phyloP scores from a whole-genome alignment of 2,113 vertebrate genomes.

The Centropus bengalensis region DNA sequence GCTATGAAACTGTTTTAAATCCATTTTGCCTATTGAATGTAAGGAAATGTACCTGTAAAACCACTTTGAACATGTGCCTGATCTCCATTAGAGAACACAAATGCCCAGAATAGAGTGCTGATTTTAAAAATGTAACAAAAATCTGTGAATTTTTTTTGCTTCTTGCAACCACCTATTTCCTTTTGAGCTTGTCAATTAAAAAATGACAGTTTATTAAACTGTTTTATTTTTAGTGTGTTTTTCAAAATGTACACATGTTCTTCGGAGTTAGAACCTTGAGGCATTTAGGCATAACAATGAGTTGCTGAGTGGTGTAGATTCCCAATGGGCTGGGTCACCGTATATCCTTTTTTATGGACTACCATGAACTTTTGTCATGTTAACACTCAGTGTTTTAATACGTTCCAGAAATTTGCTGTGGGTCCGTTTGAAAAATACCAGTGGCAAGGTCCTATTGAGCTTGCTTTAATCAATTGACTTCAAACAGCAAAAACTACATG shows the following conservation, averaged over 20 bases:
- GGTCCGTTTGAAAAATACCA: neutral
- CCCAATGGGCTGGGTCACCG: neutral
- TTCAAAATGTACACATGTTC: neutral
- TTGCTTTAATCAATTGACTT: neutral
- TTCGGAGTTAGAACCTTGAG: neutral
- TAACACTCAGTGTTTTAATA: neutral
- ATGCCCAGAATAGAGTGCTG: neutral
- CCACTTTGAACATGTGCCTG: neutral
- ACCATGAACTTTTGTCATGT: neutral
- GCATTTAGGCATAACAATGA: neutral
- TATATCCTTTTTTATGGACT: neutral
- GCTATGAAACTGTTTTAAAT: constrained; percentile 63
- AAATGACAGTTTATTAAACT: neutral
- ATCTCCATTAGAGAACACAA: constrained; percentile 11
- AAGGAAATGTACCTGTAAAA: constrained; percentile 50
- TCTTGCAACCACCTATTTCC: neutral
- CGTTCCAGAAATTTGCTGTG: neutral
- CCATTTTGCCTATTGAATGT: constrained; percentile 45
- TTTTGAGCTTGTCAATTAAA: neutral
- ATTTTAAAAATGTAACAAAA: neutral
- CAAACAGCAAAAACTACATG: neutral
- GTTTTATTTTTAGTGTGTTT: neutral
- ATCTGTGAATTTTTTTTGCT: neutral
- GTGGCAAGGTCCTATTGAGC: neutral
- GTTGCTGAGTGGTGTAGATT: neutral